Evolutionary conservation across 2,888 invertebrate species (phyloP), one percentile per base, ranked within the genome.

Genomic region (Eilema sororculum): DNA sequence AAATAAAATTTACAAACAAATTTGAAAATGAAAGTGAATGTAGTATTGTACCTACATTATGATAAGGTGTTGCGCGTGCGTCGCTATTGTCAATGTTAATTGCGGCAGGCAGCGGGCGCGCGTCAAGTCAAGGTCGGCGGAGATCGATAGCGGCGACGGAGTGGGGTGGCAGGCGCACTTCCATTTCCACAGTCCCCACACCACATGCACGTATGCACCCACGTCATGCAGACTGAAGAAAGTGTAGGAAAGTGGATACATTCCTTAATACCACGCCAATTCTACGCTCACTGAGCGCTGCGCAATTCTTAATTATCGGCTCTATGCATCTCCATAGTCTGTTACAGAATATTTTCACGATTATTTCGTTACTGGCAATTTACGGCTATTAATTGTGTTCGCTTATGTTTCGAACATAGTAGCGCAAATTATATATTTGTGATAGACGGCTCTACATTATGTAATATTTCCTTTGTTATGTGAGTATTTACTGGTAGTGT

Each of bases 231-330:
- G 75, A 84, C 81, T 79, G 86, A 92, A 86, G 92, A 94, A 94
- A 94, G 94, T 92, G 86, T 88, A 92, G 78, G 93, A 94, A 94
- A 94, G 94, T 92, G 88, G 89, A 87, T 86, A 90, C 88, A 94
- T 94, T 94, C 92, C 87, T 89, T 86, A 81, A 87, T 89, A 89
- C 87, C 85, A 82, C 82, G 80, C 84, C 82, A 80, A 80, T 80
- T 85, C 75, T 82, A 83, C 85, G 86, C 85, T 87, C 81, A 72
- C 77, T 83, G 84, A 86, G 80, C 82, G 75, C 84, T 84, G 77
- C 78, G 80, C 84, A 82, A 83, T 82, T 83, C 76, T 71, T 67
- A 77, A 72, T 41, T 82, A 83, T 78, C 79, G 78, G 59, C 73
- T 78, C 74, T 79, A 75, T 76, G 65, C 73, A 75, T 79, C 76